Conservation (phyloP, 1,140 invertebrate species). For the Cephus cinctus region DNA sequence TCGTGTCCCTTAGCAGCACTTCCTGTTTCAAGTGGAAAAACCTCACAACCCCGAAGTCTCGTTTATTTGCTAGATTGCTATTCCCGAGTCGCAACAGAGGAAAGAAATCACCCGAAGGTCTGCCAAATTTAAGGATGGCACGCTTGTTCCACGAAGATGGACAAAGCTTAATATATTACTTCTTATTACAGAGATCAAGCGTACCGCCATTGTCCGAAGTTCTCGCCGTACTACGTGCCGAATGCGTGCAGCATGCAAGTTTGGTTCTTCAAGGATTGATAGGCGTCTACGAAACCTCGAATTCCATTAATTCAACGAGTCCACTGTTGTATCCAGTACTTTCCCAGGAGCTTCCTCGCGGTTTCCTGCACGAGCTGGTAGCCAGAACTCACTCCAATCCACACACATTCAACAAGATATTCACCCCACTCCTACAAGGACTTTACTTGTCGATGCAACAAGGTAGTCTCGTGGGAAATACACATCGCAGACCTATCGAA, state of each 20-base stretch:
- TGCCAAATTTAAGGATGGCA: too few species aligned
- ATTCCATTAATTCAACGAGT: slow-evolving; percentile 33
- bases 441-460: slow-evolving; percentile 68
- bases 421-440: slow-evolving; percentile 70
- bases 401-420: slow-evolving; percentile 64
- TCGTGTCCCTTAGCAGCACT: slow-evolving; percentile 27
- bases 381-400: slow-evolving; percentile 58
- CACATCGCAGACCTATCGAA: slow-evolving; percentile 68
- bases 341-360: slow-evolving; percentile 64
- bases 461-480: slow-evolving; percentile 70
- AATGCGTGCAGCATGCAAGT: slow-evolving; percentile 64
- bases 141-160: not conserved
- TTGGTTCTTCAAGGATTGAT: slow-evolving; percentile 62
- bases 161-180: slow-evolving; percentile 10
- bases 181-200: slow-evolving; percentile 55
- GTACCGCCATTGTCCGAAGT: slow-evolving; percentile 61
- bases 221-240: slow-evolving; percentile 60
- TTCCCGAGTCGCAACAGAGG: slow-evolving; percentile 66
- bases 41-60: slow-evolving; percentile 53
- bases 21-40: slow-evolving; percentile 41
- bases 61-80: slow-evolving; percentile 68
- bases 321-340: slow-evolving; percentile 65
- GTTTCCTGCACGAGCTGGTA: slow-evolving; percentile 68
- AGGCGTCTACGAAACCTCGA: slow-evolving; percentile 46
- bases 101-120: slow-evolving; percentile 73